Conservation (phyloP, 1,140 invertebrate species). For the Drosophila simulans region DNA sequence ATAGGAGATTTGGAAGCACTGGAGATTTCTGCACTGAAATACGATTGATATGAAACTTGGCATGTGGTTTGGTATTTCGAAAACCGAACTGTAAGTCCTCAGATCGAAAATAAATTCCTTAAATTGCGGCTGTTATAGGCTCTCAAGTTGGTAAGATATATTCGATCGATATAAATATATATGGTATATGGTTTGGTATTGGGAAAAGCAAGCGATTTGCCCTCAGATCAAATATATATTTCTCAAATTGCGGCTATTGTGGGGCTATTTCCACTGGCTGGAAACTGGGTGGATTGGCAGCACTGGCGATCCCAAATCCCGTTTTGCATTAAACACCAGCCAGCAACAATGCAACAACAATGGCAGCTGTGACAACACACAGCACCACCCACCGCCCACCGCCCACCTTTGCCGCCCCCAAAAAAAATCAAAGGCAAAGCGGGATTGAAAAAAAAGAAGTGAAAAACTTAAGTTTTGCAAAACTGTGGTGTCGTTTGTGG, state of each 20-base stretch:
- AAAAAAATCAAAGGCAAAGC: neutral
- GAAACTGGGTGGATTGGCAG: constrained; percentile 14
- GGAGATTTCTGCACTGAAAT: neutral
- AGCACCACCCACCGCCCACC: constrained; percentile 1
- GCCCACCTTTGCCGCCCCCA: neutral
- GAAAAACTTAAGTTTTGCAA: constrained; percentile 64
- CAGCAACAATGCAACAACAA: constrained; percentile 20
- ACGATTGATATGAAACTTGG: neutral
- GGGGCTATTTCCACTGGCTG: neutral
- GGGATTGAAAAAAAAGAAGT: neutral
- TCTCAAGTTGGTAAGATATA: neutral
- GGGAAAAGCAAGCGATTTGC: neutral
- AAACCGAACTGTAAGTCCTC: neutral
- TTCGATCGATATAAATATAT: neutral
- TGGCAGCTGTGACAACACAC: constrained; percentile 34
- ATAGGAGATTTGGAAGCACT: neutral
- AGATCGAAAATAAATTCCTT: neutral
- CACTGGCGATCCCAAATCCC: constrained; percentile 45
- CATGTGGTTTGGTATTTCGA: neutral
- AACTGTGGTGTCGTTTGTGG: constrained; percentile 47
- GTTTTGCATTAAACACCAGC: constrained; percentile 57
- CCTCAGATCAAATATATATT: neutral
- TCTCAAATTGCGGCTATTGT: neutral
- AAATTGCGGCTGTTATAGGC: neutral
- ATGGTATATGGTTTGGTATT: neutral